phyloP scores from a whole-genome alignment of 2,888 invertebrate species.

The Caenorhabditis afra region DNA sequence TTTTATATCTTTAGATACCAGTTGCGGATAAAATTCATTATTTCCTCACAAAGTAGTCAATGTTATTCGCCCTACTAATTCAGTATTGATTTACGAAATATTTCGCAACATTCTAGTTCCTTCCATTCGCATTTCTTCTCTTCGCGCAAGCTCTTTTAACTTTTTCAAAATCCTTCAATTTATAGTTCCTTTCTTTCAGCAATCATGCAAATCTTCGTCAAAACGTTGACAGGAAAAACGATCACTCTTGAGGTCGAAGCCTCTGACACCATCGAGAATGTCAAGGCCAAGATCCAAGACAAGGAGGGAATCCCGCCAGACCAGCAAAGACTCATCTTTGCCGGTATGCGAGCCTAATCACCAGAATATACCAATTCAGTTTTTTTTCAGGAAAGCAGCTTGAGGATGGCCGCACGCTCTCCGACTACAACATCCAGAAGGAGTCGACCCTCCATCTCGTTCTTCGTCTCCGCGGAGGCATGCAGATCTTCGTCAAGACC shows the following conservation, averaged over 20 bases:
- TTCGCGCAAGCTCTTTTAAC: background rate
- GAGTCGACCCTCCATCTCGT: conserved; percentile 71
- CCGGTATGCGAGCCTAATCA: no score
- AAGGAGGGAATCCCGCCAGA: conserved; percentile 70
- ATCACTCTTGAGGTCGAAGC: conserved; percentile 82
- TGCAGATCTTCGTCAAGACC: conserved; percentile 95
- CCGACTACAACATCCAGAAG: conserved; percentile 74
- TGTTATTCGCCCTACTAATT: background rate
- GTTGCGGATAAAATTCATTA: no score
- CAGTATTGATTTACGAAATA: conserved; percentile 30
- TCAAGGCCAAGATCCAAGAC: conserved; percentile 69
- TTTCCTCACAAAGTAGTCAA: no score
- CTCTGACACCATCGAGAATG: conserved; percentile 67
- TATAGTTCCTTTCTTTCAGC: conserved; percentile 21
- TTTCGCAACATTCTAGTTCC: conserved; percentile 29
- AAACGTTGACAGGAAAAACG: conserved; percentile 90
- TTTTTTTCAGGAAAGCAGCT: conserved; percentile 85
- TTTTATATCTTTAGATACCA: background rate
- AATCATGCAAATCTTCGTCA: conserved; percentile 94
- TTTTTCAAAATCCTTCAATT: background rate
- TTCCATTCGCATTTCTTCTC: background rate
- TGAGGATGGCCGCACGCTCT: conserved; percentile 73
- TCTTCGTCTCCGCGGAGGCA: conserved; percentile 81
- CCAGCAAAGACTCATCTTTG: conserved; percentile 67
- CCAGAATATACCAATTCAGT: no score